phyloP scores from a whole-genome alignment of 2,888 invertebrate genomes.

The Altica lythri region DNA sequence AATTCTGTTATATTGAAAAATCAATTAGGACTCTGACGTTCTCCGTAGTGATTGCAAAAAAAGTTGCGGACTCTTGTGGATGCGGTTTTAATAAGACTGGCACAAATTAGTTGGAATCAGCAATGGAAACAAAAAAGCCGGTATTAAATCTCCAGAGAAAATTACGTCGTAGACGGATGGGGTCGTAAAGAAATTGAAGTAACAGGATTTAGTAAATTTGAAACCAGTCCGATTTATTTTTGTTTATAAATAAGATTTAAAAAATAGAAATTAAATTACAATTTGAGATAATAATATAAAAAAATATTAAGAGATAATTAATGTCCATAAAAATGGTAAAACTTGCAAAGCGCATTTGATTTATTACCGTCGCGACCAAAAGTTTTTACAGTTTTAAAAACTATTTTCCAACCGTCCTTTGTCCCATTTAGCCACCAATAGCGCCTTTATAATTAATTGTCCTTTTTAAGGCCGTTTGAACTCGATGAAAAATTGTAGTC shows the following conservation, averaged over 20 bases:
- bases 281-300: background rate
- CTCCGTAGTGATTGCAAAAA: too few species aligned
- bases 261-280: conserved; percentile 1
- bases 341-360: conserved; percentile 14
- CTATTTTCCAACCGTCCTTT: conserved; percentile 21
- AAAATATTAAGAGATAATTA: conserved; percentile 1
- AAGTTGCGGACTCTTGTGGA: too few species aligned
- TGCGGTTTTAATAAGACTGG: conserved; percentile 1
- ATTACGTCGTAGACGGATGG: too few species aligned
- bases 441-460: conserved; percentile 23
- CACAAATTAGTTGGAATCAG: conserved; percentile 1
- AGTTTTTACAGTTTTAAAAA: conserved; percentile 23
- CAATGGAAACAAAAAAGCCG: background rate
- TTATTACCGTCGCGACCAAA: conserved; percentile 6
- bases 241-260: too few species aligned
- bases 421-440: conserved; percentile 16
- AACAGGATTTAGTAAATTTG: too few species aligned
- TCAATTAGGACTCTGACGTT: too few species aligned
- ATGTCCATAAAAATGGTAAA: conserved; percentile 13
- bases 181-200: too few species aligned
- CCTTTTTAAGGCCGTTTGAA: conserved; percentile 19
- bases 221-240: too few species aligned
- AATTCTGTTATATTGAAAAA: too few species aligned
- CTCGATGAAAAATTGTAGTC: conserved; percentile 20
- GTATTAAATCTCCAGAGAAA: background rate